Conservation (phyloP, 1,140 invertebrate genomes). For the Bemisia tabaci region DNA sequence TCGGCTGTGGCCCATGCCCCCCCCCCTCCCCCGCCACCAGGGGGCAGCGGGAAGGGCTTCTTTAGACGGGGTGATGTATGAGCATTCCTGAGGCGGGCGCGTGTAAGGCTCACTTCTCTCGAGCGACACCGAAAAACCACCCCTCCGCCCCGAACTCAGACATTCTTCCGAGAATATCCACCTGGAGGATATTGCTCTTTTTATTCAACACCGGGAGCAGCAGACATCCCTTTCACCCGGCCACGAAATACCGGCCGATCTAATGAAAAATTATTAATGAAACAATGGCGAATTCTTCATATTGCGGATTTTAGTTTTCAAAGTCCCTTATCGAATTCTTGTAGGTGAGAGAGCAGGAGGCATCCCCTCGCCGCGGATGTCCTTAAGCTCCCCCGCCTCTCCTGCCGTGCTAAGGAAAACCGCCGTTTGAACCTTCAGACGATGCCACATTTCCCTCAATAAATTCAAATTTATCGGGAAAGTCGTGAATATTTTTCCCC, state of each 20-base stretch:
- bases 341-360: too few relatives aligned
- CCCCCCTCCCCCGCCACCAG: background rate
- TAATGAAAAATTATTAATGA: slow-evolving; percentile 1
- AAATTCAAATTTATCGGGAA: too few relatives aligned
- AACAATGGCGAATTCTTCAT: background rate
- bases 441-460: too few relatives aligned
- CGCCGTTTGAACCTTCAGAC: too few relatives aligned
- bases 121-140: background rate
- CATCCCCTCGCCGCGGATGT: too few relatives aligned
- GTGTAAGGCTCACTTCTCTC: background rate
- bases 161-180: background rate
- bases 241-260: background rate
- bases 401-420: too few relatives aligned
- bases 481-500: too few relatives aligned
- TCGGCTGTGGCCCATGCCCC: background rate
- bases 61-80: background rate
- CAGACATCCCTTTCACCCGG: background rate
- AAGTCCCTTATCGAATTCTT: background rate
- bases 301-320: background rate
- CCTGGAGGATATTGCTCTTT: background rate
- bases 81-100: background rate
- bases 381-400: too few relatives aligned
- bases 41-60: too few relatives aligned
- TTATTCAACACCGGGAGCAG: too few relatives aligned
- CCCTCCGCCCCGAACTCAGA: background rate